Evolutionary conservation across 2,113 vertebrate species (phyloP), one percentile per base, ranked within the genome.

Genomic region (Tinamus guttatus): DNA sequence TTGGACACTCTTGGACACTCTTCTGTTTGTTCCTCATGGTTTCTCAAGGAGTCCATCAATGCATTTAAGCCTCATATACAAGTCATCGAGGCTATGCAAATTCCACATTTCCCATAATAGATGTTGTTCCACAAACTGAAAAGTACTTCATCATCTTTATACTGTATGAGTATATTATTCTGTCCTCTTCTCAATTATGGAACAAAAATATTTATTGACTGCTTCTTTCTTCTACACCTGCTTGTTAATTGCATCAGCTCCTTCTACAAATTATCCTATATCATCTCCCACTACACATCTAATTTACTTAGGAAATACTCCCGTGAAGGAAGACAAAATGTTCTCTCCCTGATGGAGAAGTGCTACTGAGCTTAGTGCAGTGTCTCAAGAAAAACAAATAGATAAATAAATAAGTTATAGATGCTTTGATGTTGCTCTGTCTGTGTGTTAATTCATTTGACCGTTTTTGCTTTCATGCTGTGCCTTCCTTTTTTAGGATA

Each of bases 121-220:
- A 36, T 36, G 24, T 41, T 74, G 19, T 43, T 63, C 32, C 9
- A 38, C 84, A 14, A 18, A 36, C n/a, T 75, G 41, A 84, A 92
- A 84, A n/a, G 21, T 89, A 25, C 20, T 94, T 87, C 41, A 78
- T 91, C 40, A 63, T 32, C 64, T 70, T 71, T 47, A 51, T 21
- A 15, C 71, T 81, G 11, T n/a, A 22, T 18, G 74, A 83, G 17
- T 36, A 41, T 38, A 27, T 89, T 76, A 76, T 65, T 93, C 68
- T 93, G 47, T 13, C 36, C 43, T 94, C 38, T 92, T 92, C 87
- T 47, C 10, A 76, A 12, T 68, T 87, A 76, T n/a, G 49, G 58
- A 76, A 85, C n/a, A 87, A 73, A 87, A 85, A 87, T 91, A 89
- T 91, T 89, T 95, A 79, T 62, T 76, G 81, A n/a, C 41, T 81